Percentiles rank a stretch among this genome's conserved stretches.
phyloP scores from a whole-genome alignment of 2,888 invertebrate species.

The Acheta domesticus region DNA sequence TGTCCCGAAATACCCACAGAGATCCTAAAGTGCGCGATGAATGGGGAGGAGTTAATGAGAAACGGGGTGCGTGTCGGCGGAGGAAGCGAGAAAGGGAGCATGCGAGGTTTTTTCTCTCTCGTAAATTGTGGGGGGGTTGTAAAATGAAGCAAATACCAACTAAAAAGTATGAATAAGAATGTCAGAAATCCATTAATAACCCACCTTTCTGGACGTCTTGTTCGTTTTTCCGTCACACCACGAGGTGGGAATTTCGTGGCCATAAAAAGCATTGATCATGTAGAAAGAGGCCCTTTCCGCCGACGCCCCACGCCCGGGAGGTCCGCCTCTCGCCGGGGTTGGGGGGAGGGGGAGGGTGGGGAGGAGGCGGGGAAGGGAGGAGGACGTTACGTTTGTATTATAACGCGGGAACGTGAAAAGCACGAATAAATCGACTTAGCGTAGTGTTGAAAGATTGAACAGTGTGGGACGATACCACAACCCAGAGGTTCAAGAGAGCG shows the following conservation, averaged over 20 bases:
- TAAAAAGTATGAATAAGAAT: constrained; percentile 18
- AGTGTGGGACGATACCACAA: no score
- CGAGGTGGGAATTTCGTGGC: background rate
- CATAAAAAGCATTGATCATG: constrained; percentile 11
- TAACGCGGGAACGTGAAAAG: no score
- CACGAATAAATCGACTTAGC: no score
- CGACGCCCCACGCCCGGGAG: no score
- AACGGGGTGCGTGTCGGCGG: background rate
- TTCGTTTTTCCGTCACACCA: background rate
- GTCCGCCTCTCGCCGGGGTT: no score
- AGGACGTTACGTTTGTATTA: no score
- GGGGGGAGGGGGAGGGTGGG: no score
- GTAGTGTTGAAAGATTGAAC: no score
- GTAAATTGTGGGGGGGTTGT: constrained; percentile 18
- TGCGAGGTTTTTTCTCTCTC: background rate
- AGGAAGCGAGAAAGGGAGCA: background rate
- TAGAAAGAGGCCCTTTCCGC: no score
- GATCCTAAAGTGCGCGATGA: background rate
- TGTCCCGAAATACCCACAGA: constrained; percentile 9
- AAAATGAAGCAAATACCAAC: constrained; percentile 7
- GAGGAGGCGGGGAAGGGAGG: no score
- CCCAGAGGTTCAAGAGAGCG: no score
- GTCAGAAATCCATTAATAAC: constrained; percentile 18
- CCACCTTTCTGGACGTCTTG: background rate
- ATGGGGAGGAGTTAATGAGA: background rate